These are phyloP conservation scores for Stictocephala bisonia DNA, from an alignment of 2,888 invertebrate genomes.

Conservation along the genomic window DNA sequence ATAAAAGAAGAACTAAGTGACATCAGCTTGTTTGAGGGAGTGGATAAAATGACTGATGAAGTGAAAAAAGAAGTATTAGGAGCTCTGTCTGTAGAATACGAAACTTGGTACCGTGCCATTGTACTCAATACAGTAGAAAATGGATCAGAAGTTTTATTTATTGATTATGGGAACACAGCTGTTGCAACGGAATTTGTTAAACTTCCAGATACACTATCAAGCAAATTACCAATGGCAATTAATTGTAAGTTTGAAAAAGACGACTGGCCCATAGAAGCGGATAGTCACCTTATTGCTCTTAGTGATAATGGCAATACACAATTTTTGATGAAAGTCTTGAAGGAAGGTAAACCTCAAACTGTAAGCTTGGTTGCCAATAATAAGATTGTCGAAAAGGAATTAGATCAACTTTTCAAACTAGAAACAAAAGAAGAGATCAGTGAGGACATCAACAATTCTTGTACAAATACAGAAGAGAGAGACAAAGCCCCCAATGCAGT, in stretches of 20 bases:
- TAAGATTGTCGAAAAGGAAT: slow-evolving; percentile 69
- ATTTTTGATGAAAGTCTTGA: slow-evolving; percentile 67
- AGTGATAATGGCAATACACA: slow-evolving; percentile 67
- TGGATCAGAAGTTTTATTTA: slow-evolving; percentile 72
- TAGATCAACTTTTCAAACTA: neutral
- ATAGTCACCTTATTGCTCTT: slow-evolving; percentile 63
- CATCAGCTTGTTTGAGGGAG: slow-evolving; percentile 68
- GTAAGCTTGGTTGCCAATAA: slow-evolving; percentile 74
- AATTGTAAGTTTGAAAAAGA: slow-evolving; percentile 71
- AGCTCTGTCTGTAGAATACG: slow-evolving; percentile 74
- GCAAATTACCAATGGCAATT: slow-evolving; percentile 71
- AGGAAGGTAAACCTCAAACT: slow-evolving; percentile 71
- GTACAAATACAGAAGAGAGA: neutral
- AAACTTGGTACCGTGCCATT: slow-evolving; percentile 75
- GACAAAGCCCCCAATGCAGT: neutral
- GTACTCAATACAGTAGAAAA: slow-evolving; percentile 66
- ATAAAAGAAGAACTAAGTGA: slow-evolving; percentile 71
- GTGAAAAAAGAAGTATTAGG: slow-evolving; percentile 72
- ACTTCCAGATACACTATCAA: slow-evolving; percentile 71
- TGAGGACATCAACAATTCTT: neutral
- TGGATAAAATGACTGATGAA: slow-evolving; percentile 62
- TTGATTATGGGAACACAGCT: slow-evolving; percentile 77
- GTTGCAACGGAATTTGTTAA: slow-evolving; percentile 66
- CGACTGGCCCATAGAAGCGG: slow-evolving; percentile 64
- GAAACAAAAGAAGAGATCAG: neutral